Evolutionary conservation across 2,113 vertebrate species (phyloP), one percentile per base, ranked within the genome.

Genomic region (Tachysurus fulvidraco): DNA sequence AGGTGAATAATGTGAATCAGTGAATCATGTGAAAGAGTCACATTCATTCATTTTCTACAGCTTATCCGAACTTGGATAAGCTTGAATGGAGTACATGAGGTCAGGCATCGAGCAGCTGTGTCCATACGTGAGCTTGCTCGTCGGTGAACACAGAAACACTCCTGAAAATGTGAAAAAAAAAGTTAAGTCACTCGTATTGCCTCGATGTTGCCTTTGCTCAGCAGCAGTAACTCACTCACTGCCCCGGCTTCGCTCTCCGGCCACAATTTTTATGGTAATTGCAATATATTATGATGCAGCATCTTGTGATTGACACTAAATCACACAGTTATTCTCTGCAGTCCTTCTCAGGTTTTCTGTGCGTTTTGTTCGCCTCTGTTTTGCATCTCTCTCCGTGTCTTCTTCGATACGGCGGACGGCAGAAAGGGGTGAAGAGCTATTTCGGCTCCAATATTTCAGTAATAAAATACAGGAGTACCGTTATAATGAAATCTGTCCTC

Each of bases 201-300:
- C n/a, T n/a, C n/a, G n/a, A n/a, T n/a, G n/a, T n/a, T n/a, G n/a
- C n/a, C n/a, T n/a, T n/a, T n/a, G n/a, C n/a, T n/a, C n/a, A n/a
- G n/a, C n/a, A n/a, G n/a, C n/a, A n/a, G n/a, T n/a, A n/a, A n/a
- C n/a, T n/a, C n/a, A n/a, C n/a, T n/a, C n/a, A n/a, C n/a, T n/a
- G n/a, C n/a, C n/a, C n/a, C n/a, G n/a, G n/a, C 89, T 90, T 86
- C 62, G 92, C 54, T 91, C 88, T 93, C 88, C 87, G 73, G 67
- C 88, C 90, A 91, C 89, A 86, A 44, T 5, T 94, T 36, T 94
- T 94, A 94, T 92, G 92, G 93, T 94, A 94, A 94, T 95, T 91
- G 91, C 91, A 92, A 94, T 95, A 93, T 94, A 95, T 94, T 92
- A 94, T 91, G 93, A 94, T 92, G 88, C 84, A 44, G 91, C 88